Evolutionary conservation across 1,140 invertebrate genomes (phyloP).

Genomic region (Drosophila pruinosa): DNA sequence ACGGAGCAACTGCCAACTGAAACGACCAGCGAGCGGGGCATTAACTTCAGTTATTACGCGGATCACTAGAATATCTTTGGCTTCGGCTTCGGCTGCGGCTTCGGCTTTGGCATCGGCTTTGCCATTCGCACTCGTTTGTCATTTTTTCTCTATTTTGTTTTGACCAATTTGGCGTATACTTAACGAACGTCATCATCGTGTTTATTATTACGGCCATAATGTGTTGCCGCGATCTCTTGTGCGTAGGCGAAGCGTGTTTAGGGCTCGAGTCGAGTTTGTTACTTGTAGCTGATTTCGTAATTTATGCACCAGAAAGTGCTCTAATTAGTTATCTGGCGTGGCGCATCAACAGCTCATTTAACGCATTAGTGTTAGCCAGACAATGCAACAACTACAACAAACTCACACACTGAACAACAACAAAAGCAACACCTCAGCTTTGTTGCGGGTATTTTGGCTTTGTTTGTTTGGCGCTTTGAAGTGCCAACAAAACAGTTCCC

Average conservation of each 20-base stretch:
- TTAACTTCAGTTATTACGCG: conserved; percentile 69
- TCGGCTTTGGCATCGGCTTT: neutral
- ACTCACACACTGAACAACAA: conserved; percentile 11
- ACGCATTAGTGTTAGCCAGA: conserved; percentile 60
- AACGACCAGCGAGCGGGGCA: conserved; percentile 15
- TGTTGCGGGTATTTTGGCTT: conserved; percentile 26
- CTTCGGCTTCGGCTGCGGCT: neutral
- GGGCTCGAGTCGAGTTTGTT: neutral
- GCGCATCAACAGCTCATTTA: conserved; percentile 69
- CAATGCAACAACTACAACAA: conserved; percentile 29
- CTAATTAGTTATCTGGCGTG: conserved; percentile 63
- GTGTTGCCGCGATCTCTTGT: conserved; percentile 9
- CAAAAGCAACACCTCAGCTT: conserved; percentile 12
- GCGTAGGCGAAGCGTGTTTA: conserved; percentile 41
- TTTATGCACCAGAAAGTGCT: conserved; percentile 64
- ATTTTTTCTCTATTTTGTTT: conserved; percentile 59
- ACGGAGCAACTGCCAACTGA: conserved; percentile 57
- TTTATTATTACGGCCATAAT: conserved; percentile 33
- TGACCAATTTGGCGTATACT: conserved; percentile 74
- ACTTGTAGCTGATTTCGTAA: conserved; percentile 37
- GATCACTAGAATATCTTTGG: conserved; percentile 70
- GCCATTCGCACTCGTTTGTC: neutral
- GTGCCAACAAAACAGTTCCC: conserved; percentile 30
- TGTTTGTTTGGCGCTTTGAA: conserved; percentile 47
- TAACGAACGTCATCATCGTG: conserved; percentile 69